These are phyloP conservation scores for Lonchura striata DNA, from an alignment of 2,113 vertebrate genomes.

Conservation along the genomic window DNA sequence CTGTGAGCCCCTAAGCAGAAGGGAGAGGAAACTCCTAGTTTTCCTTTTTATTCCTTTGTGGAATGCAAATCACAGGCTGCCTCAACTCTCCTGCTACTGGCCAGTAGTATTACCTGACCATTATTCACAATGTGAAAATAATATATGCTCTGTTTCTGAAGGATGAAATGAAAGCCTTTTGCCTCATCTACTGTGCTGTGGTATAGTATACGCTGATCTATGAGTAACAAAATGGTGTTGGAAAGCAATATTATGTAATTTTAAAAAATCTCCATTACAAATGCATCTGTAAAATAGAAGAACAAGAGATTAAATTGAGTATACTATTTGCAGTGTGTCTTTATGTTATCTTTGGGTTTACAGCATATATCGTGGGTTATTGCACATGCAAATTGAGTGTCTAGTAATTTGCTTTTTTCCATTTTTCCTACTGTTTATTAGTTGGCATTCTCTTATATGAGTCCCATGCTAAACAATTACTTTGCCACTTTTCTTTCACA, in stretches of 20 bases:
- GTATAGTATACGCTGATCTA: background rate
- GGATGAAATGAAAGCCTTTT: background rate
- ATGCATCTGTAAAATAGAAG: background rate
- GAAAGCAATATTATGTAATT: background rate
- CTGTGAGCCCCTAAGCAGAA: background rate
- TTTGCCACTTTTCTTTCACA: background rate
- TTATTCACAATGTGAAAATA: background rate
- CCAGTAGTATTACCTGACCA: background rate
- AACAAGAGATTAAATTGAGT: background rate
- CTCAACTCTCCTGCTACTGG: background rate
- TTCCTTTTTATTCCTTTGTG: background rate
- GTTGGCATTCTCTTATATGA: background rate
- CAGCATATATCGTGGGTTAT: background rate
- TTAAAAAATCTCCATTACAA: background rate
- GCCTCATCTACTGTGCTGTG: background rate
- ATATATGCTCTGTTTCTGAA: background rate
- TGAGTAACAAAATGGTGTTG: background rate
- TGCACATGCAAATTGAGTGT: background rate
- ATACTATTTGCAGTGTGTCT: background rate
- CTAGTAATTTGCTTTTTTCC: background rate
- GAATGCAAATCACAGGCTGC: background rate
- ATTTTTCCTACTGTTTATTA: background rate
- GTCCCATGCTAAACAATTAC: background rate
- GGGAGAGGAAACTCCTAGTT: background rate
- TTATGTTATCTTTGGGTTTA: background rate